Evolutionary conservation across 2,797 vertebrate species (phyloP).

Genomic region (Sebastes kiyomatsui): DNA sequence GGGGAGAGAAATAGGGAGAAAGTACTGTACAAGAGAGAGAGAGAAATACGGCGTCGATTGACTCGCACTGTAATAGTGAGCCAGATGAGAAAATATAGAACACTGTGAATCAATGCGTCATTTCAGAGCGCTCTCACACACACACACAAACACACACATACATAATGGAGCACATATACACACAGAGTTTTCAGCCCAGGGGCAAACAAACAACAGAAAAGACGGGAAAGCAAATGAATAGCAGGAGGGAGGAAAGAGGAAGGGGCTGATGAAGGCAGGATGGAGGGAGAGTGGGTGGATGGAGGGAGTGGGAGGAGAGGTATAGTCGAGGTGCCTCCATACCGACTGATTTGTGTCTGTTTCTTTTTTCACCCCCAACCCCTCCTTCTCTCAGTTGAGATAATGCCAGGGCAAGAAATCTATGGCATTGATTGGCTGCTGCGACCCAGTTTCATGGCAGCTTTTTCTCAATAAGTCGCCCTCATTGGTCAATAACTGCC

Average conservation of each 20-base stretch:
- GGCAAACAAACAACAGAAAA: constrained; percentile 75
- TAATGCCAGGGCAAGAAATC: constrained; percentile 81
- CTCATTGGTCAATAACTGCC: constrained; percentile 77
- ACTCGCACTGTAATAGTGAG: constrained; percentile 76
- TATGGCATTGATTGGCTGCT: constrained; percentile 81
- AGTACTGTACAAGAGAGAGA: constrained; percentile 21
- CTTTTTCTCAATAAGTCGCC: constrained; percentile 82
- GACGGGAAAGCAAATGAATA: constrained; percentile 73
- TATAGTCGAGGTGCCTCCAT: constrained; percentile 55
- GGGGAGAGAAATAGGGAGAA: constrained; percentile 38
- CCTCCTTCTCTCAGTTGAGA: constrained; percentile 62
- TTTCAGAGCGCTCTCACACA: constrained; percentile 62
- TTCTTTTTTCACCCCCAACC: constrained; percentile 28
- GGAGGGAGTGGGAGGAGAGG: constrained; percentile 59
- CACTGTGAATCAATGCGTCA: constrained; percentile 79
- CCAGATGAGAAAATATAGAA: constrained; percentile 80
- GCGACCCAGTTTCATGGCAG: constrained; percentile 82
- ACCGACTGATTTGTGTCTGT: constrained; percentile 72
- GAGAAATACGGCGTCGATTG: constrained; percentile 68
- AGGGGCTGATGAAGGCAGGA: constrained; percentile 57
- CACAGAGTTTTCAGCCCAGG: constrained; percentile 63
- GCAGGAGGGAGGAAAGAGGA: constrained; percentile 55
- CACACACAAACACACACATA: constrained; percentile 8
- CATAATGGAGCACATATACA: constrained; percentile 45
- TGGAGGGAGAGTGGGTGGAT: constrained; percentile 61